phyloP scores from a whole-genome alignment of 2,888 invertebrate genomes.

The Rhogogaster chlorosoma region DNA sequence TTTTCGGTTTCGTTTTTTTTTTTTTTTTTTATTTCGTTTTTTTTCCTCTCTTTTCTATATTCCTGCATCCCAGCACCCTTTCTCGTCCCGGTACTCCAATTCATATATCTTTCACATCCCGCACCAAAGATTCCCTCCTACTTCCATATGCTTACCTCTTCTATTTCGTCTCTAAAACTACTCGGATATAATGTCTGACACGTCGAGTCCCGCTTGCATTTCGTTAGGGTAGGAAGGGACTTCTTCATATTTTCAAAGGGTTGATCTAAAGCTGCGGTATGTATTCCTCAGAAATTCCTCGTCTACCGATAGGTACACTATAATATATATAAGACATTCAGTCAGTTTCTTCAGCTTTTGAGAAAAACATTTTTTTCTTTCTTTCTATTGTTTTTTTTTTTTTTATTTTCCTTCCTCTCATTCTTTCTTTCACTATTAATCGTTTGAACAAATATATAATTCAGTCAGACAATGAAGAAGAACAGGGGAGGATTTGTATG shows the following conservation, averaged over 20 bases:
- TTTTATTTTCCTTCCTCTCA: neutral
- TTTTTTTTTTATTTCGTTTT: neutral
- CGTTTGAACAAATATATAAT: neutral
- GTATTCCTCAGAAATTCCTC: neutral
- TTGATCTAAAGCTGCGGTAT: slow-evolving; percentile 15
- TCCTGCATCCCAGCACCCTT: slow-evolving; percentile 42
- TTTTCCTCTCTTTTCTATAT: slow-evolving; percentile 12
- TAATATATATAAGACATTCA: neutral
- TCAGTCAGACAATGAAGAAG: neutral
- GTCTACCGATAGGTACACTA: neutral
- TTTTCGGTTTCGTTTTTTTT: too few species aligned
- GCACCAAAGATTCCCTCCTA: slow-evolving; percentile 22
- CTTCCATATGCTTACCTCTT: slow-evolving; percentile 1
- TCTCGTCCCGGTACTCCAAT: slow-evolving; percentile 46
- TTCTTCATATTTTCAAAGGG: slow-evolving; percentile 50
- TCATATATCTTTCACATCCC: slow-evolving; percentile 49
- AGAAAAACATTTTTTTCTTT: neutral
- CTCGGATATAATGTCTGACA: slow-evolving; percentile 46
- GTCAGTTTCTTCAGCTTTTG: neutral
- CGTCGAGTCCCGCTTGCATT: slow-evolving; percentile 19
- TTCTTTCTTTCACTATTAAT: neutral
- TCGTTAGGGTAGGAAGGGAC: slow-evolving; percentile 17
- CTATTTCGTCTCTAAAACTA: slow-evolving; percentile 11
- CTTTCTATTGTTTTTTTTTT: neutral
- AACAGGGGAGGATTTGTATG: neutral